Evolutionary conservation across 2,113 vertebrate species (phyloP).

Genomic region (Sander lucioperca): DNA sequence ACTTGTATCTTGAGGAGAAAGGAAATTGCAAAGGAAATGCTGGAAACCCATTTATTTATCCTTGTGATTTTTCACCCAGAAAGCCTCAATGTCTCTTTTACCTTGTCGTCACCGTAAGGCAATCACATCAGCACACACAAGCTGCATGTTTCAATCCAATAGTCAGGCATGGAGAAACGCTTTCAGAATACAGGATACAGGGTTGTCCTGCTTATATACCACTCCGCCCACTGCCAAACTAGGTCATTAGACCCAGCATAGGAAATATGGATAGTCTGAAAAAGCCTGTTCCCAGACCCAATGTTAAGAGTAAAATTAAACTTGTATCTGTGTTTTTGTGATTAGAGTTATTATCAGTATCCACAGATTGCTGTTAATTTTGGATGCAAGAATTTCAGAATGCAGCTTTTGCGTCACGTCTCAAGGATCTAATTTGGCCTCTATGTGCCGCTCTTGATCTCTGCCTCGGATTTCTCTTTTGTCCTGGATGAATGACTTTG

Average conservation of each 20-base stretch:
- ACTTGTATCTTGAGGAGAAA: not conserved
- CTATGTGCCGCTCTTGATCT: slow-evolving; percentile 28
- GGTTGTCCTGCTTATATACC: slow-evolving; percentile 18
- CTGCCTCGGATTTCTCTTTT: slow-evolving; percentile 23
- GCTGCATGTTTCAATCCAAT: slow-evolving; percentile 11
- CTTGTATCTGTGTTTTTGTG: not conserved
- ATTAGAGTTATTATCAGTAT: too few relatives aligned
- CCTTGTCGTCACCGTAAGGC: slow-evolving; percentile 8
- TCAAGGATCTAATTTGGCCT: not conserved
- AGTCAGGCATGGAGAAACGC: slow-evolving; percentile 19
- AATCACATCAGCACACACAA: slow-evolving; percentile 10
- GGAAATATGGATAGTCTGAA: not conserved
- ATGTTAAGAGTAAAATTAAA: not conserved
- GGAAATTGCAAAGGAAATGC: not conserved
- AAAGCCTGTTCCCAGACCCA: not conserved
- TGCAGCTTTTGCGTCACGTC: not conserved
- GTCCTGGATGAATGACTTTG: slow-evolving; percentile 67
- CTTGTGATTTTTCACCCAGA: slow-evolving; percentile 9
- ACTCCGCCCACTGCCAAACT: not conserved
- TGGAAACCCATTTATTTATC: slow-evolving; percentile 1
- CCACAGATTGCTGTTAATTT: not conserved
- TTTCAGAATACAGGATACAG: not conserved
- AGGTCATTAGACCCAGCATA: slow-evolving; percentile 17
- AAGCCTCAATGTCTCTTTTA: slow-evolving; percentile 1
- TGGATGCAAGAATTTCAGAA: not conserved